Evolutionary conservation across 2,888 invertebrate genomes (phyloP), one percentile per base, ranked within the genome.

Genomic region (Scelioninae gen. 2): DNA sequence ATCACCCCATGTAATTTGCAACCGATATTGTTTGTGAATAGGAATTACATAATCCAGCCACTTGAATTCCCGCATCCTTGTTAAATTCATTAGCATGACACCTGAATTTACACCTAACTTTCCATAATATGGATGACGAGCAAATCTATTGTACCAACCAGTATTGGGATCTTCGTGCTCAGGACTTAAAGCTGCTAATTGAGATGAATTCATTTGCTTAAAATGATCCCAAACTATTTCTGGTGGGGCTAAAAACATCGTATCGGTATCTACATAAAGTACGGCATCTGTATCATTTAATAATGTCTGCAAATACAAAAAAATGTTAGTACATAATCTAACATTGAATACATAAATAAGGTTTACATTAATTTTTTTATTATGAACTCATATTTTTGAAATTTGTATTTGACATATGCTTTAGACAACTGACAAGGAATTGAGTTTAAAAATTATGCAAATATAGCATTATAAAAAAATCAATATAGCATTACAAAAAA

Each of bases 21-120:
- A 85, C 82, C 92, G 93, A 87, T 95, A 97, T 83, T 94, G 92
- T 76, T 93, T 90, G 87, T 95, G 94, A 78, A 96, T 93, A 2
- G 95, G 93, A 75, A 93, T 89, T 22, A 97, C 91, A 83, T 94
- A 93, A 72, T 93, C 90, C 69, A 92, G 91, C 96, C 97, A 97
- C 19, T 92, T 90, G 80, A 96, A 95, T 22, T 89, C 86, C 72
- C 97, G 88, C 94, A 98, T 95, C 81, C 95, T 90, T 0, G 96
- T 96, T 57, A 98, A 88, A 86, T 98, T 97, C 97, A 98, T 98
- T 53, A 98, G 86, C 97, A 98, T 97, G 0, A 98, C 96, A 33
- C 97, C 98, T 0, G 97, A 97, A 87, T 98, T 98, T 0, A 98
- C 91, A 68, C 97, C 97, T 84, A 93, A 88, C 85, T 92, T 90